Evolutionary conservation across 2,797 vertebrate genomes (phyloP).

Genomic region (Menidia menidia): DNA sequence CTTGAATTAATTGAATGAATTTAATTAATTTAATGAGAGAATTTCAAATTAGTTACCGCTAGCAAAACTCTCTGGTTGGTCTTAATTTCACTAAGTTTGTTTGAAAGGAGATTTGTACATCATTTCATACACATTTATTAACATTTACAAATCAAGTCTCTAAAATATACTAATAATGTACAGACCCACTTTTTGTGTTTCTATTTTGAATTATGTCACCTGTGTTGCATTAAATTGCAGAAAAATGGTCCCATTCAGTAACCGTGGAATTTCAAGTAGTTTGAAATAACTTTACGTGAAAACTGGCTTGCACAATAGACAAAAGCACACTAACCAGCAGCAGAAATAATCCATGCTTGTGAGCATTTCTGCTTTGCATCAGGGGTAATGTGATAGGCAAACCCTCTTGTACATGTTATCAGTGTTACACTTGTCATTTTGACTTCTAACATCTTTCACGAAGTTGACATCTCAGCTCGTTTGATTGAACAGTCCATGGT

Average conservation of each 20-base stretch:
- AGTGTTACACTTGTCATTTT: not conserved
- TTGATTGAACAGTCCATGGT: not conserved
- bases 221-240: no score
- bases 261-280: not conserved
- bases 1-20: not conserved
- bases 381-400: not conserved
- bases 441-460: not conserved
- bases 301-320: not conserved
- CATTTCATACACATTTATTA: not conserved
- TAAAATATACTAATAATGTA: not conserved
- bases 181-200: not conserved
- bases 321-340: not conserved
- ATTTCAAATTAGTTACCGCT: not conserved
- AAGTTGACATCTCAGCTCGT: not conserved
- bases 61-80: no score
- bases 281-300: not conserved
- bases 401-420: not conserved
- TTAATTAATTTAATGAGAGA: not conserved
- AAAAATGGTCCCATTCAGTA: not conserved
- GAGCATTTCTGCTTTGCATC: not conserved
- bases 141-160: not conserved
- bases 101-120: not conserved
- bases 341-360: not conserved
- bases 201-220: no score
- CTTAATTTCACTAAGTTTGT: not conserved